Percentiles rank a stretch among this genome's conserved stretches.
Conservation (phyloP, 2,888 invertebrate genomes). For the Melinaea menophilus region DNA sequence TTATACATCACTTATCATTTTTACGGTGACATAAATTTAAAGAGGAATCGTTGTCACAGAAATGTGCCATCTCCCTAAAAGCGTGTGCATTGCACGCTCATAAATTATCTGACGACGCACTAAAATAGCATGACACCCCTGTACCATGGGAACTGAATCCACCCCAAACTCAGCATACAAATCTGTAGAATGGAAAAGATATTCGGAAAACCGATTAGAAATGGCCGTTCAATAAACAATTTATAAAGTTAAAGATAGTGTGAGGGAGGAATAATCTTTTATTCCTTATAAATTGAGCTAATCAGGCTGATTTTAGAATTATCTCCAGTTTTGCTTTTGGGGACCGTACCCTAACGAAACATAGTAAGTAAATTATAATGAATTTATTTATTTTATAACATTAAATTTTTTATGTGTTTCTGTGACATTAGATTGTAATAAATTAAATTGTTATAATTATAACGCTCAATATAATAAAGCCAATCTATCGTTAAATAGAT, state of each 20-base stretch:
- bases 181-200: slow-evolving; percentile 73
- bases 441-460: no score
- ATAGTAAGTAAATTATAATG: no score
- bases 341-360: no score
- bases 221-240: slow-evolving; percentile 71
- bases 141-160: slow-evolving; percentile 66
- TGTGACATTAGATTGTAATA: no score
- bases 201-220: slow-evolving; percentile 63
- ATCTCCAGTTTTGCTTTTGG: no score
- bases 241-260: slow-evolving; percentile 52
- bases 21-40: slow-evolving; percentile 58
- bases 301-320: no score
- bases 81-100: slow-evolving; percentile 64
- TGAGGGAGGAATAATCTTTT: background rate
- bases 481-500: no score
- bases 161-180: slow-evolving; percentile 67
- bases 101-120: slow-evolving; percentile 73
- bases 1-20: slow-evolving; percentile 46
- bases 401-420: no score
- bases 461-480: no score
- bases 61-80: slow-evolving; percentile 63
- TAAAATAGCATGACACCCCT: slow-evolving; percentile 76
- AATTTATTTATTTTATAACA: no score
- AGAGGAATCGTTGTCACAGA: slow-evolving; percentile 61
- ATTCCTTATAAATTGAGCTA: background rate